Evolutionary conservation across 1,140 invertebrate genomes (phyloP).

Genomic region (Leptonema lineaticorne): DNA sequence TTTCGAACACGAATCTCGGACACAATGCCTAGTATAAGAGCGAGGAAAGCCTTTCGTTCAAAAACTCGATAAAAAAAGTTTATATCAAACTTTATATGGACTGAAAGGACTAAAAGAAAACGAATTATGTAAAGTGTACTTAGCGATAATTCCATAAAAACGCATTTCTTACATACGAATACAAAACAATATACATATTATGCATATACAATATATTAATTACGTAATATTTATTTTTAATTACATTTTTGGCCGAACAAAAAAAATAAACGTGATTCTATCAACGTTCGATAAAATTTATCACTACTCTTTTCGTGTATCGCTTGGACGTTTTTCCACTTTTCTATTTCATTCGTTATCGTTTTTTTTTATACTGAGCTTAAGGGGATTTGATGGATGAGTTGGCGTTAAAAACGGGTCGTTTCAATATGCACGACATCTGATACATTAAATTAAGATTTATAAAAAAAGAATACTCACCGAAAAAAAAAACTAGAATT

Average conservation of each 20-base stretch:
- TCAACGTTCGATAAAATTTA: slow-evolving; percentile 23
- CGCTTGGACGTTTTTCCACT: slow-evolving; percentile 27
- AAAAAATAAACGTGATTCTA: neutral
- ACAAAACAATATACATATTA: too few relatives aligned
- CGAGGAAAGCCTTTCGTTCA: neutral
- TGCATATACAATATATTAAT: too few relatives aligned
- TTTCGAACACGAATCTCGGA: slow-evolving; percentile 1
- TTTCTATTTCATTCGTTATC: slow-evolving; percentile 17
- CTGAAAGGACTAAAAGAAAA: too few relatives aligned
- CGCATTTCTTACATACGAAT: too few relatives aligned
- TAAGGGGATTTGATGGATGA: slow-evolving; percentile 36
- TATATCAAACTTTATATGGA: neutral
- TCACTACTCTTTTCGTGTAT: slow-evolving; percentile 32
- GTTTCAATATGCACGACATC: slow-evolving; percentile 11
- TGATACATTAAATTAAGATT: slow-evolving; percentile 17
- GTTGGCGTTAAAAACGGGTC: slow-evolving; percentile 15
- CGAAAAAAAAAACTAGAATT: neutral
- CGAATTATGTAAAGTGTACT: too few relatives aligned
- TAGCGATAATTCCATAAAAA: too few relatives aligned
- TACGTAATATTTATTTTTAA: too few relatives aligned
- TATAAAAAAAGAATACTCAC: neutral
- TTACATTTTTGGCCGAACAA: neutral
- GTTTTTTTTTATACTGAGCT: neutral
- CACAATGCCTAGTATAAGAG: neutral
- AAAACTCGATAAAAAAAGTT: slow-evolving; percentile 16